phyloP scores from a whole-genome alignment of 2,888 invertebrate species.

The Abrostola tripartita region DNA sequence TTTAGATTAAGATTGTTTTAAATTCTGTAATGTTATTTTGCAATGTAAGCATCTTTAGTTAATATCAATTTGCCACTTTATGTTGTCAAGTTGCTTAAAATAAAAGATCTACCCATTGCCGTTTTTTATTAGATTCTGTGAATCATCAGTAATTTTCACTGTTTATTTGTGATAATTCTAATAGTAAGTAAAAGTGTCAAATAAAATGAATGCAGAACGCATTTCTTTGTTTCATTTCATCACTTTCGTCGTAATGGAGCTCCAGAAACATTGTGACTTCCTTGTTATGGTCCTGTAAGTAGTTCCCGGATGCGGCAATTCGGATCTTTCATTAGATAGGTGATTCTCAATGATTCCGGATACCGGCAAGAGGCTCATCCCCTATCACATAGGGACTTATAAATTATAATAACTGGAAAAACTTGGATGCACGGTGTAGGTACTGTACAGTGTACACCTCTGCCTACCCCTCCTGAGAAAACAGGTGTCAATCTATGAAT shows the following conservation, averaged over 20 bases:
- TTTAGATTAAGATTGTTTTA: conserved; percentile 48
- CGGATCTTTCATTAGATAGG: no score
- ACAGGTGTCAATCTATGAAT: no score
- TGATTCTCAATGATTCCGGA: no score
- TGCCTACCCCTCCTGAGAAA: no score
- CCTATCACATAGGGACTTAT: no score
- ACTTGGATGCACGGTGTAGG: no score
- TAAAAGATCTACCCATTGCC: conserved; percentile 71
- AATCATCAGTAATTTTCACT: conserved; percentile 84
- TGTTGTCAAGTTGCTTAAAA: conserved; percentile 63
- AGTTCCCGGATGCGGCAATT: no score
- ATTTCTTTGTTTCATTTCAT: conserved; percentile 48
- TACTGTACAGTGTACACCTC: no score
- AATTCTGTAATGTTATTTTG: conserved; percentile 54
- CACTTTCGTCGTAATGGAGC: background rate
- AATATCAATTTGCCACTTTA: conserved; percentile 63
- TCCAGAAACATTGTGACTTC: background rate
- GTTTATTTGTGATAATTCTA: conserved; percentile 86
- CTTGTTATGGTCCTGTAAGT: background rate
- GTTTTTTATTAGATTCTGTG: conserved; percentile 83
- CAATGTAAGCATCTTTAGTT: conserved; percentile 62
- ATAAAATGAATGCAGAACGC: conserved; percentile 66
- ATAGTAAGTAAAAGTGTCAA: conserved; percentile 79
- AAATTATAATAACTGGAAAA: no score
- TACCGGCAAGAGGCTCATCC: no score